phyloP scores from a whole-genome alignment of 2,113 vertebrate species.

The Hepsetus odoe region DNA sequence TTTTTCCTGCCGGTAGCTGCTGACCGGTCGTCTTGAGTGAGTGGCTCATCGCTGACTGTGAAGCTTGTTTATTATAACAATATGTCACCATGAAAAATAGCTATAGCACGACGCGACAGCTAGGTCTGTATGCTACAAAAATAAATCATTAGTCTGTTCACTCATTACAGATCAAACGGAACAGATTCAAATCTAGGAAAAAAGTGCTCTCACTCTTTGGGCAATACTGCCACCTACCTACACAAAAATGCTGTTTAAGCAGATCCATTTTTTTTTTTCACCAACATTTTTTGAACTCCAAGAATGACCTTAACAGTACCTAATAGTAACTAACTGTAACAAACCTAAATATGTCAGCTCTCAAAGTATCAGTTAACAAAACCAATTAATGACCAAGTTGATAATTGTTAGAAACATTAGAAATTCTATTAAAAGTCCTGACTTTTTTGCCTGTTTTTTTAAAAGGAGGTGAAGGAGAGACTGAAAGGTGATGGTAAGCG shows the following conservation, averaged over 20 bases:
- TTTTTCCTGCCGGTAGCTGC: background rate
- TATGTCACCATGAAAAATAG: conserved; percentile 29
- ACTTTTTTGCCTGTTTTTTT: background rate
- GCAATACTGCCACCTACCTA: conserved; percentile 34
- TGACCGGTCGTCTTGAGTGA: conserved; percentile 29
- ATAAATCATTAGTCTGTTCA: conserved; percentile 17
- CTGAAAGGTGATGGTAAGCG: background rate
- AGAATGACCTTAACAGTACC: background rate
- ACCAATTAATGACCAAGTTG: background rate
- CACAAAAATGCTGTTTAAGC: background rate
- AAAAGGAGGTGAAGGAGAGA: background rate
- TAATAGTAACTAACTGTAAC: background rate
- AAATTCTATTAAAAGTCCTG: background rate
- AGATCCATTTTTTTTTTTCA: background rate
- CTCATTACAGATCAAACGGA: conserved; percentile 13
- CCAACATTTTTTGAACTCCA: background rate
- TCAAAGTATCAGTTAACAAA: background rate
- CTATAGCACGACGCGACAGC: no score
- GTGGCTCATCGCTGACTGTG: conserved; percentile 23
- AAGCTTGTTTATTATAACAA: conserved; percentile 32
- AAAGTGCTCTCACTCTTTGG: background rate
- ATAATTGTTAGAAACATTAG: background rate
- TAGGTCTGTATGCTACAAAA: no score
- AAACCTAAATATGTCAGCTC: background rate
- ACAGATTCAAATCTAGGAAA: background rate